phyloP scores from a whole-genome alignment of 2,888 invertebrate genomes.

The Mimachlamys varia region DNA sequence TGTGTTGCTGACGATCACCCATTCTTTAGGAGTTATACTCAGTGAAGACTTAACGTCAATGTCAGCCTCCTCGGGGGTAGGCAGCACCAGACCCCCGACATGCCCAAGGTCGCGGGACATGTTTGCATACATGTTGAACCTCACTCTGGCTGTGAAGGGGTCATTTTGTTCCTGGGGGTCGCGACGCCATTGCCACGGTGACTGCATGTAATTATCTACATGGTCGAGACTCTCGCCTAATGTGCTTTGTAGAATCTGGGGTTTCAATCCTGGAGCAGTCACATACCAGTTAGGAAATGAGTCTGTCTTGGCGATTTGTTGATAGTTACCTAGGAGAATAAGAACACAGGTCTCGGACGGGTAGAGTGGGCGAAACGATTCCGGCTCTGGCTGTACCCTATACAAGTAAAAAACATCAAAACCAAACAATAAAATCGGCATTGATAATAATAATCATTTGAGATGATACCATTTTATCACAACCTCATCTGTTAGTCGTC shows the following conservation, averaged over 20 bases:
- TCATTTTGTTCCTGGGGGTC: conserved; percentile 62
- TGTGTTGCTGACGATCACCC: neutral
- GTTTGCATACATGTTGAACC: conserved; percentile 62
- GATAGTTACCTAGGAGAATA: neutral
- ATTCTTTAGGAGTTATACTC: neutral
- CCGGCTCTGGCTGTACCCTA: neutral
- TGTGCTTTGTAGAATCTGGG: conserved; percentile 58
- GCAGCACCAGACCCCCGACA: conserved; percentile 51
- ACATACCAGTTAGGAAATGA: conserved; percentile 70
- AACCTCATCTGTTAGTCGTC: no score
- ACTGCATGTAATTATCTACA: conserved; percentile 61
- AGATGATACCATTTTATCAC: no score
- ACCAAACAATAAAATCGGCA: no score
- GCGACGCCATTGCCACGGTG: conserved; percentile 68
- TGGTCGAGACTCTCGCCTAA: conserved; percentile 61
- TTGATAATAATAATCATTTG: no score
- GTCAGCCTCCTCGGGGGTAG: conserved; percentile 49
- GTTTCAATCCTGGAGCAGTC: conserved; percentile 53
- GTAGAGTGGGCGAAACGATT: neutral
- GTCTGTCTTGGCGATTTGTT: conserved; percentile 61
- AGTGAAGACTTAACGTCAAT: neutral
- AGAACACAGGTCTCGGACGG: neutral
- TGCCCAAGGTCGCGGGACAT: neutral
- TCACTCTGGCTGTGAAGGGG: conserved; percentile 66
- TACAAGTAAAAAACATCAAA: neutral